phyloP scores from a whole-genome alignment of 64 coral and sea anemone genomes.

The Montipora foliosa region DNA sequence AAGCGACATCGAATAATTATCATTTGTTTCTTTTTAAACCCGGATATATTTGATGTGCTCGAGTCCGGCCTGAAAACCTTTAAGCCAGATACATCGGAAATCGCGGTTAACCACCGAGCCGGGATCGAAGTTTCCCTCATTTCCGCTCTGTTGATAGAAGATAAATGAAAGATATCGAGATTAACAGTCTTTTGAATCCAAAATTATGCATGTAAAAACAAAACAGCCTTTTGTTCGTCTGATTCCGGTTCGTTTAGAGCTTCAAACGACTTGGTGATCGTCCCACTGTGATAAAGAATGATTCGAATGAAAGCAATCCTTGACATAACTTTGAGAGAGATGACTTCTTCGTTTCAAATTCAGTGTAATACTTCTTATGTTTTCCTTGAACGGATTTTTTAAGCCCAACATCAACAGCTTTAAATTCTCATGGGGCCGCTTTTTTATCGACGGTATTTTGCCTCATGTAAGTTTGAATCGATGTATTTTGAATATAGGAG shows the following conservation, averaged over 20 bases:
- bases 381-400: too few species aligned
- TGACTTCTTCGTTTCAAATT: neutral
- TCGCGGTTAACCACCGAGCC: neutral
- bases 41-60: neutral
- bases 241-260: neutral
- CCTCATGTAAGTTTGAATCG: too few species aligned
- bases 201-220: slow-evolving; percentile 32
- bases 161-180: slow-evolving; percentile 26
- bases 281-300: neutral
- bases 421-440: too few species aligned
- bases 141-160: slow-evolving; percentile 12
- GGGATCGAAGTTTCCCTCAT: neutral
- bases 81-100: neutral
- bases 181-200: slow-evolving; percentile 26
- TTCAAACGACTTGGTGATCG: neutral
- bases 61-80: neutral
- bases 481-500: too few species aligned
- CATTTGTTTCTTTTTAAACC: neutral
- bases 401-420: too few species aligned
- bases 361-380: neutral
- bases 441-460: too few species aligned
- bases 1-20: neutral
- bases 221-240: slow-evolving; percentile 11
- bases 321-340: neutral
- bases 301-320: neutral